Conservation (phyloP, 2,888 invertebrate genomes). For the Microctonus hyperodae region DNA sequence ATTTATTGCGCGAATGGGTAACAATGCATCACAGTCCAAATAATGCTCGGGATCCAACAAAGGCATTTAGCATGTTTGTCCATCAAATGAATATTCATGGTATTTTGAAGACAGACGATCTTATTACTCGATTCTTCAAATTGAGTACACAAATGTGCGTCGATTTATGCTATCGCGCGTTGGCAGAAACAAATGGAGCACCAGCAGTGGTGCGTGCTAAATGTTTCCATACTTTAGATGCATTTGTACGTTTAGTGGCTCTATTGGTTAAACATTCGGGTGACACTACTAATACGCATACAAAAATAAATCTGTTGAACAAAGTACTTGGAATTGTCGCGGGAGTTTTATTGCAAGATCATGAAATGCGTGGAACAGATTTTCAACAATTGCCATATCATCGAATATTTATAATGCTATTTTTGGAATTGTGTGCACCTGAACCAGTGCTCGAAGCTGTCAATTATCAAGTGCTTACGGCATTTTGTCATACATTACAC, state of each 20-base stretch:
- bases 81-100: constrained; percentile 97
- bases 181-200: constrained; percentile 75
- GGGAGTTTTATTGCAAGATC: constrained; percentile 94
- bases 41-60: constrained; percentile 83
- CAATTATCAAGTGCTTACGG: constrained; percentile 92
- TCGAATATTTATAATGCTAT: constrained; percentile 89
- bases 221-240: constrained; percentile 95
- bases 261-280: constrained; percentile 94
- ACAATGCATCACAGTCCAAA: constrained; percentile 84
- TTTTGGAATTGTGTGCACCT: constrained; percentile 93
- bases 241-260: constrained; percentile 92
- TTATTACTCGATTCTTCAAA: constrained; percentile 96
- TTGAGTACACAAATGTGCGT: constrained; percentile 96
- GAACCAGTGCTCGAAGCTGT: constrained; percentile 94
- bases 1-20: constrained; percentile 94
- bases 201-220: constrained; percentile 81
- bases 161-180: constrained; percentile 87
- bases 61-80: constrained; percentile 93
- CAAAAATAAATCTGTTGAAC: constrained; percentile 95
- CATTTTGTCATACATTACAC: constrained; percentile 95
- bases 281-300: constrained; percentile 88
- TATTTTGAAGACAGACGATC: constrained; percentile 95
- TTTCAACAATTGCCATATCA: constrained; percentile 99
- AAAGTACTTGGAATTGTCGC: constrained; percentile 96
- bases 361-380: constrained; percentile 86